A percentile compares a stretch with the other conserved stretches of the same genome.
Conservation (phyloP, 53 echinoderm and acorn worm species). For the Paelopatides confundens region DNA sequence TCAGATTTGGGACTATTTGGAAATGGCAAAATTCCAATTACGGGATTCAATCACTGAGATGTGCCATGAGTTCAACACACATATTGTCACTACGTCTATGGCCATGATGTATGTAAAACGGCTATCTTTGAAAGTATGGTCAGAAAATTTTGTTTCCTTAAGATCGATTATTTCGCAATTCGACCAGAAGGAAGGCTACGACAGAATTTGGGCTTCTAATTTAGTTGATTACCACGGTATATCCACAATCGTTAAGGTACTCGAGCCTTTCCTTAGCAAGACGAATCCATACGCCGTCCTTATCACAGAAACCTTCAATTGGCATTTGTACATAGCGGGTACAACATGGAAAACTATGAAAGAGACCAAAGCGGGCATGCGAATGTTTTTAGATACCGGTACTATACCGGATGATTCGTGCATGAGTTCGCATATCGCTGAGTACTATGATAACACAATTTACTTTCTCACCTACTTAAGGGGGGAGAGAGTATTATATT, state of each 20-base stretch:
- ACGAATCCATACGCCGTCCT: not conserved
- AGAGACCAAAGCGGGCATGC: no score
- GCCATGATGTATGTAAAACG: not conserved
- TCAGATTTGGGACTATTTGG: no score
- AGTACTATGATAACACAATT: constrained; percentile 65
- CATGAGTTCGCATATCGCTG: no score
- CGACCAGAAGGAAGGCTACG: not conserved
- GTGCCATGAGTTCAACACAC: not conserved
- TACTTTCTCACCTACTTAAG: constrained; percentile 72
- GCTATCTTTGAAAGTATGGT: not conserved
- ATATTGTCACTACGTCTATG: not conserved
- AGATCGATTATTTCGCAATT: not conserved
- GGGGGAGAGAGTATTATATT: no score
- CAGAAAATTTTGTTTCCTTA: not conserved
- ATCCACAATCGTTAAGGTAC: not conserved
- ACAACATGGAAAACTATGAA: not conserved
- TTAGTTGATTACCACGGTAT: constrained; percentile 1
- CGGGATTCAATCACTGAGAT: not conserved
- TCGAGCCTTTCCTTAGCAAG: constrained; percentile 5
- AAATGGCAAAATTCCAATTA: not conserved
- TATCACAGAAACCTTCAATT: not conserved
- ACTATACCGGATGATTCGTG: not conserved
- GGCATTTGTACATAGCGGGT: not conserved
- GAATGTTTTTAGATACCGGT: not conserved
- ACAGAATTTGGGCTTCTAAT: constrained; percentile 18